Evolutionary conservation across 2,888 invertebrate species (phyloP).

Genomic region (Aquatica leii): DNA sequence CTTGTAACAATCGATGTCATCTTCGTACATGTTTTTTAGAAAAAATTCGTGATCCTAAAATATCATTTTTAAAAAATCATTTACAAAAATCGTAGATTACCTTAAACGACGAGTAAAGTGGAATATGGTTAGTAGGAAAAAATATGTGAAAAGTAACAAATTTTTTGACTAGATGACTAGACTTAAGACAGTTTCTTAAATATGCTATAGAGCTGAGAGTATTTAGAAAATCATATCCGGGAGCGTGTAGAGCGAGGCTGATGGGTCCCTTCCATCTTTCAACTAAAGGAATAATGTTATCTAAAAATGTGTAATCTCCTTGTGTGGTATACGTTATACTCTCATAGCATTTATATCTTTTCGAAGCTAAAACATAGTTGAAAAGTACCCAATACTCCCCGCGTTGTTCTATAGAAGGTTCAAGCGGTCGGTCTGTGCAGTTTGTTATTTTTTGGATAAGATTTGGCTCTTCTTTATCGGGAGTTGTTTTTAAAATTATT

Average conservation of each 20-base stretch:
- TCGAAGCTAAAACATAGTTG: slow-evolving; percentile 66
- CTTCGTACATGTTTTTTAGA: slow-evolving; percentile 42
- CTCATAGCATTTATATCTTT: slow-evolving; percentile 63
- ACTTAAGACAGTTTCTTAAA: slow-evolving; percentile 64
- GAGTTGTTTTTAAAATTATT: neutral
- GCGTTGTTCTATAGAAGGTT: slow-evolving; percentile 34
- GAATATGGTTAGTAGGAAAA: slow-evolving; percentile 68
- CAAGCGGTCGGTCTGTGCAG: slow-evolving; percentile 35
- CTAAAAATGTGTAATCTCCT: slow-evolving; percentile 72
- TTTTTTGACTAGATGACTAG: slow-evolving; percentile 61
- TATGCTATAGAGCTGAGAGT: slow-evolving; percentile 68
- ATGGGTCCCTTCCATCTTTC: slow-evolving; percentile 71
- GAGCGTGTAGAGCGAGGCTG: slow-evolving; percentile 71
- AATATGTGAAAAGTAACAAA: slow-evolving; percentile 72
- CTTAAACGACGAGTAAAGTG: slow-evolving; percentile 44
- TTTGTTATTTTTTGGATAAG: slow-evolving; percentile 11
- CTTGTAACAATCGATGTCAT: slow-evolving; percentile 37
- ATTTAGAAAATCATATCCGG: slow-evolving; percentile 67
- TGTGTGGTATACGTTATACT: slow-evolving; percentile 74
- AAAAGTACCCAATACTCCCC: slow-evolving; percentile 67
- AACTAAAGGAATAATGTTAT: slow-evolving; percentile 67
- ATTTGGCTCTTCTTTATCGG: neutral
- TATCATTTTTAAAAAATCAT: too few relatives aligned
- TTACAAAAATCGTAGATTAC: too few relatives aligned
- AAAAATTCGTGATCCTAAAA: slow-evolving; percentile 37